Conservation (phyloP, 2,888 invertebrate genomes). For the Coelinius sp. region DNA sequence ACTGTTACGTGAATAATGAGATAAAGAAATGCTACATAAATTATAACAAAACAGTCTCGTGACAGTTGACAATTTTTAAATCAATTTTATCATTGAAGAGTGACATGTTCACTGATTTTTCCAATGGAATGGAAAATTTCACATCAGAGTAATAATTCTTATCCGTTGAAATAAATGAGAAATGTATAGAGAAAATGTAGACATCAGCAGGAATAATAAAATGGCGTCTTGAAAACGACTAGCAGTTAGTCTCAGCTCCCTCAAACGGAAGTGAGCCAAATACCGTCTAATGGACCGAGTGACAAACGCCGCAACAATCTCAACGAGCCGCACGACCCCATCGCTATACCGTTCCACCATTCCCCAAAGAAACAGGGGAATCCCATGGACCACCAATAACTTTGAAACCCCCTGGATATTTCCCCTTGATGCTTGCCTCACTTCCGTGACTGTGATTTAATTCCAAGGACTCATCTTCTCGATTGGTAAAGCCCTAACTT, state of each 20-base stretch:
- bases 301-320: constrained; percentile 60
- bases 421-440: constrained; percentile 29
- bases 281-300: constrained; percentile 61
- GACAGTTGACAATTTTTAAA: no score
- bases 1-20: constrained; percentile 53
- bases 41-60: constrained; percentile 6
- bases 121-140: not conserved
- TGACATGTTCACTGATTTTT: not conserved
- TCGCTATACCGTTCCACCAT: no score
- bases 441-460: constrained; percentile 57
- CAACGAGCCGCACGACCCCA: constrained; percentile 38
- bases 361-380: not conserved
- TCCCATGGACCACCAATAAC: constrained; percentile 15
- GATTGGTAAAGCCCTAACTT: constrained; percentile 64
- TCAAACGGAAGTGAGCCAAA: constrained; percentile 51
- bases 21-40: constrained; percentile 31
- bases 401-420: constrained; percentile 4
- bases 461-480: constrained; percentile 63
- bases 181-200: constrained; percentile 2
- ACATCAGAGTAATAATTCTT: not conserved
- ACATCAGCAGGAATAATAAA: constrained; percentile 19
- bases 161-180: not conserved
- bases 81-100: not conserved
- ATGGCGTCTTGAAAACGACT: constrained; percentile 35
- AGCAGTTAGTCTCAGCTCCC: constrained; percentile 45